A percentile compares a stretch with the other conserved stretches of the same genome.
Conservation (phyloP, 2,113 vertebrate genomes). For the Melanocharis versteri region DNA sequence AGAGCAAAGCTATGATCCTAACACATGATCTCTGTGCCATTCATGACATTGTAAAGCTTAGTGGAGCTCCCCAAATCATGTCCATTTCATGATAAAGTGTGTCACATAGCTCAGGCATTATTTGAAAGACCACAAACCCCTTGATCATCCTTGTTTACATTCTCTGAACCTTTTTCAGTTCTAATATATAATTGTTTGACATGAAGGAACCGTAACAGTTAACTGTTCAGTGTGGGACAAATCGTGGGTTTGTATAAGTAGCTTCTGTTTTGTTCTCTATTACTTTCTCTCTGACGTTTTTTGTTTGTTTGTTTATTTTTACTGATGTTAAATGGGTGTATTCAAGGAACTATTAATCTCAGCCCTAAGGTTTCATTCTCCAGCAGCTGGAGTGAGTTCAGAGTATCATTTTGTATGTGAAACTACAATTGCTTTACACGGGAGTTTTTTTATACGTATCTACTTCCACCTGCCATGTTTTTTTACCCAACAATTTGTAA, state of each 20-base stretch:
- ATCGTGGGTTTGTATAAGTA: neutral
- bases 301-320: neutral
- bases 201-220: neutral
- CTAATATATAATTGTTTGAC: neutral
- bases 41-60: neutral
- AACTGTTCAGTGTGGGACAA: neutral
- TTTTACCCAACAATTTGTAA: neutral
- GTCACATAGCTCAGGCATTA: neutral
- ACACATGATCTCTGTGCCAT: fast-evolving
- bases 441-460: fast-evolving
- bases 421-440: neutral
- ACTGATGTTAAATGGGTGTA: fast-evolving
- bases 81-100: neutral
- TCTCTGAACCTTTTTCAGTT: neutral
- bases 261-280: neutral
- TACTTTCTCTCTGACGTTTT: neutral
- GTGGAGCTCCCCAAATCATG: neutral
- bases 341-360: neutral
- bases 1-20: neutral
- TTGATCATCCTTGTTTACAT: neutral
- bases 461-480: neutral
- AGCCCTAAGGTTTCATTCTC: neutral
- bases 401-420: neutral
- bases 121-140: neutral
- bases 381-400: neutral